Percentiles rank a stretch among this genome's conserved stretches.
Conservation (phyloP, 2,113 vertebrate species). For the Pleuronectes platessa region DNA sequence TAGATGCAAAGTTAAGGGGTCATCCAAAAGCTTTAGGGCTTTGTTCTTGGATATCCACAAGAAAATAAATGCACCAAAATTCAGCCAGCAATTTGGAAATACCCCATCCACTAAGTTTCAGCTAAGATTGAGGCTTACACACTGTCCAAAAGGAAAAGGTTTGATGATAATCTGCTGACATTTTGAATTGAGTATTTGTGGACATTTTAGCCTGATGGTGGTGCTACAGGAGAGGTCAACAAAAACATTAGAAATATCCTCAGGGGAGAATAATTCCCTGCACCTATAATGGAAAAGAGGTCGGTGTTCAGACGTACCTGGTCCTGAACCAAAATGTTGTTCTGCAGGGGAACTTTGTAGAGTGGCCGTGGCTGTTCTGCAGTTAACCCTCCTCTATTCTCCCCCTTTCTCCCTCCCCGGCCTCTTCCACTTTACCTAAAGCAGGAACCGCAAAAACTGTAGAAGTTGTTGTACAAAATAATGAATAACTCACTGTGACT, state of each 20-base stretch:
- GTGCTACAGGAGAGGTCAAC: neutral
- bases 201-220: neutral
- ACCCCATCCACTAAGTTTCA: too few relatives aligned
- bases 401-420: neutral
- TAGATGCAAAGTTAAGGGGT: too few relatives aligned
- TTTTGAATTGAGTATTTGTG: neutral
- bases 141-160: too few relatives aligned
- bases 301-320: neutral
- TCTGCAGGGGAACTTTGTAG: neutral
- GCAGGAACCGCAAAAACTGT: neutral
- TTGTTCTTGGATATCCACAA: too few relatives aligned
- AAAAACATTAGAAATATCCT: neutral
- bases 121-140: too few relatives aligned
- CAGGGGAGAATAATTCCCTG: neutral
- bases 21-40: too few relatives aligned
- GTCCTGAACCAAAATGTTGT: neutral
- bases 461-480: constrained; percentile 17
- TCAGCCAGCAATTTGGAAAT: too few relatives aligned
- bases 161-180: neutral
- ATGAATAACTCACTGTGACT: constrained; percentile 11
- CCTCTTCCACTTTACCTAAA: constrained; percentile 11
- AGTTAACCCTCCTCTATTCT: neutral
- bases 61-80: too few relatives aligned
- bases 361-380: neutral
- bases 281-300: neutral